Percentiles rank a stretch among this genome's conserved stretches.
These are phyloP conservation scores for Pseudopleuronectes americanus DNA, from an alignment of 2,797 vertebrate genomes.

Conservation along the genomic window DNA sequence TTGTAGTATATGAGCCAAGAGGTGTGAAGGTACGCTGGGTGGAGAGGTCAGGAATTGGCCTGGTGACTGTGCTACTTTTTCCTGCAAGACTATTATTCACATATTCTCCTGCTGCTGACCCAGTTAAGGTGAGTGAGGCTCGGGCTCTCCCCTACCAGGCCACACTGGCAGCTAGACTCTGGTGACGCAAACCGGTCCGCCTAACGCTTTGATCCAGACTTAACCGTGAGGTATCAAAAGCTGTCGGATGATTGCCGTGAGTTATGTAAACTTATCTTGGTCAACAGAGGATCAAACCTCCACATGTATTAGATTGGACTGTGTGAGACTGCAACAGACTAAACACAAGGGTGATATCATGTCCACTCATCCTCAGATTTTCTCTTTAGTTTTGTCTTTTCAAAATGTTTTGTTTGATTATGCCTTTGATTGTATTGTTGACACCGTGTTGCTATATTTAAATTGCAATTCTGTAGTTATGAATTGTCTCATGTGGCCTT, in stretches of 20 bases:
- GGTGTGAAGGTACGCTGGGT: neutral
- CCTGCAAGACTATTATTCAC: neutral
- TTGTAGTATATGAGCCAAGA: neutral
- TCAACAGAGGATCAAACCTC: neutral
- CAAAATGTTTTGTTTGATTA: no score
- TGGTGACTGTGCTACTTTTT: neutral
- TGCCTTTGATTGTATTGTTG: no score
- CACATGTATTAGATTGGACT: neutral
- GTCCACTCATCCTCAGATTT: neutral
- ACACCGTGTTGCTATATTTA: no score
- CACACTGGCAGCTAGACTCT: neutral
- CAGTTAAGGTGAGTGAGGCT: neutral
- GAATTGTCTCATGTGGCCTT: no score
- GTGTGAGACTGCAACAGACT: neutral
- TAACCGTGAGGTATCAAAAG: neutral
- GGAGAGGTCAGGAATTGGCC: neutral
- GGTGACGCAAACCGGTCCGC: neutral
- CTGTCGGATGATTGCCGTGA: neutral
- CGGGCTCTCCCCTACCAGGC: neutral
- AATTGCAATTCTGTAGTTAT: no score
- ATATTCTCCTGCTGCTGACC: conserved; percentile 1
- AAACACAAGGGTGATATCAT: neutral
- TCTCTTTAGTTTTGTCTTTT: neutral
- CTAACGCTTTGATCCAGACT: neutral
- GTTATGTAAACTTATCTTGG: neutral